Evolutionary conservation across 2,888 invertebrate species (phyloP).

Genomic region (Physocephala rufipes): DNA sequence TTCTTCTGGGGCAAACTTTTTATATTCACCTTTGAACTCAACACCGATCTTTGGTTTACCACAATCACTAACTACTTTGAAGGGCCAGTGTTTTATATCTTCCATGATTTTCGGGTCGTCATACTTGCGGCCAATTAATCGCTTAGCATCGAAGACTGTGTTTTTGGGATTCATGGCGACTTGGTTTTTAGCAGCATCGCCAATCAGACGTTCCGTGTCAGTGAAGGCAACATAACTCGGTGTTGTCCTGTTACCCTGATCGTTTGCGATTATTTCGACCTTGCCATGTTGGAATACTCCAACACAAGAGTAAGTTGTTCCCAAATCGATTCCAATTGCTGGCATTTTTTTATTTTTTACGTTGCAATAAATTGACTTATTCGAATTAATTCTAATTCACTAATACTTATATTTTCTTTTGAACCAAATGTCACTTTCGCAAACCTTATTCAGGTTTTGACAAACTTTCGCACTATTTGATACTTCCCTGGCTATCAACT

Average conservation of each 20-base stretch:
- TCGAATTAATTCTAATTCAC: too few relatives aligned
- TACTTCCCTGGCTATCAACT: too few relatives aligned
- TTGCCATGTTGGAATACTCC: conserved; percentile 84
- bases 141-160: conserved; percentile 92
- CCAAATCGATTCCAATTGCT: conserved; percentile 84
- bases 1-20: conserved; percentile 89
- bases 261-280: conserved; percentile 85
- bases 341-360: conserved; percentile 59
- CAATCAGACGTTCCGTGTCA: conserved; percentile 83
- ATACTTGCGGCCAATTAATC: conserved; percentile 90
- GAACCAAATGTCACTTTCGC: not conserved
- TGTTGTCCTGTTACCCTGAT: conserved; percentile 83
- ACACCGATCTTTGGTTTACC: conserved; percentile 86
- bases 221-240: conserved; percentile 84
- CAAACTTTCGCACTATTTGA: too few relatives aligned
- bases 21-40: conserved; percentile 87
- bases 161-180: conserved; percentile 89
- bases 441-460: too few relatives aligned
- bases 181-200: conserved; percentile 86
- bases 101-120: conserved; percentile 87
- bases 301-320: conserved; percentile 87
- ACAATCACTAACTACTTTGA: conserved; percentile 82
- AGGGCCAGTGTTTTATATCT: conserved; percentile 95
- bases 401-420: too few relatives aligned
- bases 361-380: not conserved